Base-by-base conservation (phyloP, 2,888 invertebrate genomes). In the Sminthurides aquaticus region DNA sequence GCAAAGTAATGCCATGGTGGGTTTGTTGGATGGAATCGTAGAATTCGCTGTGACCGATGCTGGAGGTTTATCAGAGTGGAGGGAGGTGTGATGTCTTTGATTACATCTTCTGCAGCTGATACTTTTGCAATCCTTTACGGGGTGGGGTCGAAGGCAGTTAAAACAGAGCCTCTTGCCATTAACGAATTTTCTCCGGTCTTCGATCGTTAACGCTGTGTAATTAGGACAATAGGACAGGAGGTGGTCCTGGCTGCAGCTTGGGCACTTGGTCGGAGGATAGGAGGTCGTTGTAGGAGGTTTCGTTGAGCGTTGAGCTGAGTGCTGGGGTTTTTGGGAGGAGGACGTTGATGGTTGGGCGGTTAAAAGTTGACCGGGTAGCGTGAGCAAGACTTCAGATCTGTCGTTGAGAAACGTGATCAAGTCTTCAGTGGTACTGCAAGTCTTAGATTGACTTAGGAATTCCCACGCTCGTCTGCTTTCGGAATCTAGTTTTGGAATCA, bases 111-210 rank as follows among this genome's bases (percentile, higher is more conserved):
- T 15, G 25, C 64, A 64, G 15, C 29, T 49, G n/a, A 2, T 29
- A 5, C 58, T n/a, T 2, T n/a, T 22, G 28, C 29, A 34, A 3
- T 48, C 20, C 22, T 20, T 52, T 20, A 24, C n/a, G 11, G 58
- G 64, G 24, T 26, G 22, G n/a, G 8, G 3, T 3, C 54, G 22
- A 3, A 64, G 54, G n/a, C 59, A 64, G 20, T 64, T 64, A 49
- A 59, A 64, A 20, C 64, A 59, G 3, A 26, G 2, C 24, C 22
- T 20, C 27, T 25, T 54, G 24, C 11, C 43, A 5, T 3, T 3
- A 1, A 29, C 25, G 18, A 57, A 3, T 1, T 52, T 20, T 3
- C 5, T 26, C 3, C 25, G 25, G n/a, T 59, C 52, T 20, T 27
- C 49, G 2, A 28, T 25, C 3, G 52, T 2, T 5, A 20, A n/a